Evolutionary conservation across 2,888 invertebrate genomes (phyloP).

Genomic region (Microctonus brassicae): DNA sequence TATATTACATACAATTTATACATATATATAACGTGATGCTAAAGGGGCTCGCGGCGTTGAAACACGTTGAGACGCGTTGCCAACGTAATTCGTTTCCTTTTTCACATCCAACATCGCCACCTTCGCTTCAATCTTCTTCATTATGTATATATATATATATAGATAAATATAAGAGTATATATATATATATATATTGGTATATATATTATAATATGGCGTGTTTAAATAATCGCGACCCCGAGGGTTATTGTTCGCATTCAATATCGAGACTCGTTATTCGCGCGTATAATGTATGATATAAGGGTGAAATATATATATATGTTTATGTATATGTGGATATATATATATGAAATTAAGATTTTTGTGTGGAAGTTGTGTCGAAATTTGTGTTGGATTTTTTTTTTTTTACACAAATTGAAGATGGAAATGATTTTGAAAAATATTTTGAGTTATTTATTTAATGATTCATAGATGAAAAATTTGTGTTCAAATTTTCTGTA

Average conservation of each 20-base stretch:
- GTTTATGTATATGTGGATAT: background rate
- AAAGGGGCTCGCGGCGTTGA: conserved; percentile 25
- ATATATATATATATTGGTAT: too few species aligned
- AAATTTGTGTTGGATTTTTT: too few species aligned
- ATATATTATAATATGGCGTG: conserved; percentile 7
- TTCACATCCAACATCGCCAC: background rate
- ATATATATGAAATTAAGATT: background rate
- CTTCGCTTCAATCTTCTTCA: background rate
- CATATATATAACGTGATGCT: too few species aligned
- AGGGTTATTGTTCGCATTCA: conserved; percentile 32
- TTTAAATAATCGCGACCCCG: conserved; percentile 36
- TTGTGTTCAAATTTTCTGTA: too few species aligned
- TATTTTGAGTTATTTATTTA: too few species aligned
- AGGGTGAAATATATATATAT: conserved; percentile 13
- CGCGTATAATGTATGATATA: conserved; percentile 26
- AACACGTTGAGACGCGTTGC: conserved; percentile 19
- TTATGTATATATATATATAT: background rate
- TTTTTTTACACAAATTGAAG: too few species aligned
- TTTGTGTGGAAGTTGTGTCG: too few species aligned
- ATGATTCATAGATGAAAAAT: too few species aligned
- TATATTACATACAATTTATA: too few species aligned
- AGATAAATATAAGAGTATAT: too few species aligned
- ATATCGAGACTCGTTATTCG: conserved; percentile 31
- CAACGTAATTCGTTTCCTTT: conserved; percentile 27
- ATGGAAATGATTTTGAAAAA: too few species aligned